Evolutionary conservation across 2,888 invertebrate species (phyloP).

Genomic region (Apodemia mormo): DNA sequence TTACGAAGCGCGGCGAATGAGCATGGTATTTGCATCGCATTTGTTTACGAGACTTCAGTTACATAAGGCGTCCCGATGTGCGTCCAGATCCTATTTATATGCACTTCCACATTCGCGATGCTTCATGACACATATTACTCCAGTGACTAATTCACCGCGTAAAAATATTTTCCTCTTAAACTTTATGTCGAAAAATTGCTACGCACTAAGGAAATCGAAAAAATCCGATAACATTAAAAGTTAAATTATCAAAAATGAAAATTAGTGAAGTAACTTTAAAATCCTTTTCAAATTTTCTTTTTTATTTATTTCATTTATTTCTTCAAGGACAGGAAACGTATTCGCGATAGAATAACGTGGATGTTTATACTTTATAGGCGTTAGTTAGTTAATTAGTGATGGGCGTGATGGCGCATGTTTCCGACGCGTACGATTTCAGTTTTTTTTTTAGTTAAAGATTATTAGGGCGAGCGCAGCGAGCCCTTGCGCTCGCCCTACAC

Average conservation of each 20-base stretch:
- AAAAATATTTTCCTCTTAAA: slow-evolving; percentile 53
- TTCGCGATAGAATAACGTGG: too few species aligned
- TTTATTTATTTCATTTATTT: too few species aligned
- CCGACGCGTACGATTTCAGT: too few species aligned
- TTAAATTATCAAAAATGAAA: too few species aligned
- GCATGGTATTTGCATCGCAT: slow-evolving; percentile 50
- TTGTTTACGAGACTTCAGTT: slow-evolving; percentile 70
- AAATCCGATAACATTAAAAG: not conserved
- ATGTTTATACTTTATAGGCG: too few species aligned
- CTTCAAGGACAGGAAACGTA: too few species aligned
- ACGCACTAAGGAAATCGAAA: not conserved
- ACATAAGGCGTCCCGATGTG: slow-evolving; percentile 65
- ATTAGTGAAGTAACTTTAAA: not conserved
- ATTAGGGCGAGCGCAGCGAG: too few species aligned
- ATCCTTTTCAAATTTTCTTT: not conserved
- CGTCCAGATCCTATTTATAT: slow-evolving; percentile 66
- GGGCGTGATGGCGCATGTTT: too few species aligned
- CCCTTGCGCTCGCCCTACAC: too few species aligned
- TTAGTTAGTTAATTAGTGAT: too few species aligned
- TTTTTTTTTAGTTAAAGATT: too few species aligned
- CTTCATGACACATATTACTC: slow-evolving; percentile 65
- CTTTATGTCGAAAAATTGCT: slow-evolving; percentile 31
- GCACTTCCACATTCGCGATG: slow-evolving; percentile 57
- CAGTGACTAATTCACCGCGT: slow-evolving; percentile 62
- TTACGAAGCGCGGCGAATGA: slow-evolving; percentile 46